These are phyloP conservation scores for Microcebus lehilahytsara DNA, from an alignment of 2,113 vertebrate species.

Conservation along the genomic window DNA sequence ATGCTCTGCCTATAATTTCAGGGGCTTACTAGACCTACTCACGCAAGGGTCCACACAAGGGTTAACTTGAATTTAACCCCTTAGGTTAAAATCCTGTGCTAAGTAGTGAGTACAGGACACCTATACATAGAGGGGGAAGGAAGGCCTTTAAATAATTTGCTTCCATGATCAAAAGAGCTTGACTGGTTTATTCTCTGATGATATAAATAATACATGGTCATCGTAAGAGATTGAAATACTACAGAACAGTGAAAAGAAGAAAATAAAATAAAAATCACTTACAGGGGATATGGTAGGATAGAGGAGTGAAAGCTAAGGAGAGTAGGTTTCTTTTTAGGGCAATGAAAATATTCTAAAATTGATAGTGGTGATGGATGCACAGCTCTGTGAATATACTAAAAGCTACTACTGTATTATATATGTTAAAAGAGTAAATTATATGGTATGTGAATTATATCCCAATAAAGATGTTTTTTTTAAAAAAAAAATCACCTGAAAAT, in stretches of 20 bases:
- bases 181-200: no score
- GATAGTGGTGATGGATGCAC: background rate
- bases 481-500: no score
- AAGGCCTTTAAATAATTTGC: background rate
- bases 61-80: background rate
- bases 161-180: background rate
- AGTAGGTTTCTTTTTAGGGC: background rate
- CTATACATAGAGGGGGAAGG: background rate
- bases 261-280: slow-evolving; percentile 32
- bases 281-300: background rate
- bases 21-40: background rate
- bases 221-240: background rate
- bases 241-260: slow-evolving; percentile 4
- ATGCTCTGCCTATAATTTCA: background rate
- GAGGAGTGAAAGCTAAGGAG: background rate
- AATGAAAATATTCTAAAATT: background rate
- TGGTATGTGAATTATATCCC: background rate
- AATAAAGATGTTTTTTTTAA: no score
- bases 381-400: background rate
- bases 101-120: background rate
- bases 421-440: background rate
- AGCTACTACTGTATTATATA: background rate
- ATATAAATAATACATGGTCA: background rate
- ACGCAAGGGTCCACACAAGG: background rate
- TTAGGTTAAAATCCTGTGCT: background rate